Evolutionary conservation across 1,140 invertebrate genomes (phyloP).

Genomic region (Heliconius hewitsoni): DNA sequence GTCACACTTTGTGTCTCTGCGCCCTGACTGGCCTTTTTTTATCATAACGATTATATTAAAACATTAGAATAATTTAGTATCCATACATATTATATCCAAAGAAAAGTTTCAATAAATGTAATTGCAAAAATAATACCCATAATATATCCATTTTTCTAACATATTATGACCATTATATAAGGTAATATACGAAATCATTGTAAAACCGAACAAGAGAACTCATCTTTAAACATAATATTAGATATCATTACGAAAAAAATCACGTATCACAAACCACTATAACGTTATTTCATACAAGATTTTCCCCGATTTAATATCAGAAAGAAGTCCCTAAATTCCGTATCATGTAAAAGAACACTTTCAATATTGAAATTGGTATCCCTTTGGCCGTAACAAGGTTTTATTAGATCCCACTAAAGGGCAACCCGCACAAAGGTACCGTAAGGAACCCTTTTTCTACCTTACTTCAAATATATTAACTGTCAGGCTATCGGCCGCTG

Average conservation of each 20-base stretch:
- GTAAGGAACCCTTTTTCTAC: slow-evolving; percentile 78
- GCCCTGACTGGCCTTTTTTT: too few species aligned
- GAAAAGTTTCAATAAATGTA: neutral
- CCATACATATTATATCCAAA: too few species aligned
- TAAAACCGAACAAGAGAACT: neutral
- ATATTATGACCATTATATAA: neutral
- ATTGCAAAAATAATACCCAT: neutral
- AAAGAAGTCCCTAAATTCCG: slow-evolving; percentile 78
- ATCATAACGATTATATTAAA: neutral
- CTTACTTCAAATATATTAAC: slow-evolving; percentile 80
- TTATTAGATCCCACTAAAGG: slow-evolving; percentile 81
- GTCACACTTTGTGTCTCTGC: too few species aligned
- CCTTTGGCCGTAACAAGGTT: slow-evolving; percentile 80
- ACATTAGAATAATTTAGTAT: too few species aligned
- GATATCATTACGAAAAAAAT: slow-evolving; percentile 36
- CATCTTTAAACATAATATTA: slow-evolving; percentile 24
- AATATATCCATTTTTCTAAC: neutral
- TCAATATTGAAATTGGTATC: slow-evolving; percentile 80
- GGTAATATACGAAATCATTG: neutral
- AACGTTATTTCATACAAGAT: slow-evolving; percentile 56
- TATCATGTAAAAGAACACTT: slow-evolving; percentile 81
- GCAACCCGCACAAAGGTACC: slow-evolving; percentile 78
- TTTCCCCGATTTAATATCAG: slow-evolving; percentile 75
- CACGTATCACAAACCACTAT: slow-evolving; percentile 47
- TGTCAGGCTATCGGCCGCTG: slow-evolving; percentile 48